phyloP scores from a whole-genome alignment of 2,797 vertebrate genomes.

The Phylloscopus collybita region DNA sequence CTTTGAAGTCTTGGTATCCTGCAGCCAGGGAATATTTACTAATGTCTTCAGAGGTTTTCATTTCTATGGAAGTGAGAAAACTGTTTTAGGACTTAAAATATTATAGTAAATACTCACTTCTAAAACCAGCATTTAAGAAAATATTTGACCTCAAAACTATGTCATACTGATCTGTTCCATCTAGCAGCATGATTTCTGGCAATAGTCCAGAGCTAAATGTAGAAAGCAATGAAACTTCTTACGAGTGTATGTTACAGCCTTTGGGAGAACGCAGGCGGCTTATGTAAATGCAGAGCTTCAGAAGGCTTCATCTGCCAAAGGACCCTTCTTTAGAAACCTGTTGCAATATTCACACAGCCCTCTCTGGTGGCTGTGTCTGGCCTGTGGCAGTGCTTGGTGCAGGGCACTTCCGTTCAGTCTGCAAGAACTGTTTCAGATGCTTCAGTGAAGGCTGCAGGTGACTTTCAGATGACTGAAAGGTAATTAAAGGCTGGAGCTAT shows the following conservation, averaged over 20 bases:
- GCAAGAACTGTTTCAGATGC: not conserved
- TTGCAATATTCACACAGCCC: not conserved
- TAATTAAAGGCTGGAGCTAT: not conserved
- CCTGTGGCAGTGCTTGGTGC: not conserved
- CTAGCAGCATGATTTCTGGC: slow-evolving; percentile 36
- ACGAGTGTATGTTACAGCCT: not conserved
- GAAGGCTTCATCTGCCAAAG: not conserved
- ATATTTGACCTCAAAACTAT: slow-evolving; percentile 58
- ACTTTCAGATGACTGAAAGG: not conserved
- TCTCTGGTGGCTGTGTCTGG: not conserved
- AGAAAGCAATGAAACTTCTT: slow-evolving; percentile 34
- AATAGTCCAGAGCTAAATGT: slow-evolving; percentile 55
- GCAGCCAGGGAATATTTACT: not conserved
- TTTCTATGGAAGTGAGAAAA: not conserved
- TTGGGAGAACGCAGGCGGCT: not conserved
- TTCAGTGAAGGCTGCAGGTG: not conserved
- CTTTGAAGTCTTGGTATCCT: not conserved
- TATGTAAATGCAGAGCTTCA: slow-evolving; percentile 3
- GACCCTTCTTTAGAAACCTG: not conserved
- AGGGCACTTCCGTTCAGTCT: not conserved
- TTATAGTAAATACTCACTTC: not conserved
- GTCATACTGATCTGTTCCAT: slow-evolving; percentile 11
- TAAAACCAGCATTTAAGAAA: slow-evolving; percentile 29
- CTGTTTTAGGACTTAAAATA: not conserved
- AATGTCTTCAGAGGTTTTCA: not conserved